Percentiles rank a stretch among this genome's conserved stretches.
phyloP scores from a whole-genome alignment of 2,797 vertebrate species.

The Gymnoscopelus microlampas region DNA sequence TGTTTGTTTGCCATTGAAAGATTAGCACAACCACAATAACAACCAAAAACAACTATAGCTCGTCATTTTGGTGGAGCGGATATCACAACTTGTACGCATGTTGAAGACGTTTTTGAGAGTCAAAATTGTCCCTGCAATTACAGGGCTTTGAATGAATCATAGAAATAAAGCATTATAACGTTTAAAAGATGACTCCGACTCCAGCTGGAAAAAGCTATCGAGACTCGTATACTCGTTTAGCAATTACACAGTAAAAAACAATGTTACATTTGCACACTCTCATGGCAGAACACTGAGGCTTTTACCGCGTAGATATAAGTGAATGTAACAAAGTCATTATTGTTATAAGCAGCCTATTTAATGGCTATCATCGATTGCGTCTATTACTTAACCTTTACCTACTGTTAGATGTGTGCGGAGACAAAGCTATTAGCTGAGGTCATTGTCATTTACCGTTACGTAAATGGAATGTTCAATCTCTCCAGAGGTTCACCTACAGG shows the following conservation, averaged over 20 bases:
- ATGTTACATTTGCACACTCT: no score
- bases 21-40: constrained; percentile 65
- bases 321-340: no score
- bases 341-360: constrained; percentile 4
- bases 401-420: not conserved
- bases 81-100: constrained; percentile 64
- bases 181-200: no score
- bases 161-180: no score
- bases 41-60: constrained; percentile 49
- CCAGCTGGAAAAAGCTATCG: no score
- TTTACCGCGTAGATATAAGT: no score
- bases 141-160: constrained; percentile 34
- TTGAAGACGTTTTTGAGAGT: constrained; percentile 34
- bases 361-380: not conserved
- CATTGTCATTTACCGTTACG: not conserved
- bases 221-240: no score
- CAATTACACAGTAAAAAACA: no score
- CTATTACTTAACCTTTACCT: not conserved
- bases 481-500: not conserved
- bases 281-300: no score
- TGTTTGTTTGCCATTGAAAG: constrained; percentile 68
- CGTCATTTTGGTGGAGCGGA: constrained; percentile 60
- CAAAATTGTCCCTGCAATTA: constrained; percentile 16
- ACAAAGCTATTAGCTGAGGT: not conserved
- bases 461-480: not conserved